These are phyloP conservation scores for Noctua janthina DNA, from an alignment of 2,888 invertebrate genomes.

Conservation along the genomic window DNA sequence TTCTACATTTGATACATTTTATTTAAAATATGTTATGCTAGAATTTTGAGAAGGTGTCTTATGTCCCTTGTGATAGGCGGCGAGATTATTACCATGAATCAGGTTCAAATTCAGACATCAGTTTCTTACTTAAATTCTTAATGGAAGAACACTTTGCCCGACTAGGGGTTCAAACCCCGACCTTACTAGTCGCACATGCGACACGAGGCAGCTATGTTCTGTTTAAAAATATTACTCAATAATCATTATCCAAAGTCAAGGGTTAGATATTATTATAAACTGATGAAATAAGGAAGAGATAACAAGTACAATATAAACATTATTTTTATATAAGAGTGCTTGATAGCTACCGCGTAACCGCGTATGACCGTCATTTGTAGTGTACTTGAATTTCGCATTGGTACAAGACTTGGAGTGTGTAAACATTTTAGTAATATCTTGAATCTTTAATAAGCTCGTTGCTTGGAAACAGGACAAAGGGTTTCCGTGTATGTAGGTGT, in stretches of 20 bases:
- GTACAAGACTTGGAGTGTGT: conserved; percentile 34
- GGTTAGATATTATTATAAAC: conserved; percentile 61
- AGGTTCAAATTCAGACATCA: background rate
- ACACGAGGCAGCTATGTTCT: background rate
- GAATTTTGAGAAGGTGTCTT: background rate
- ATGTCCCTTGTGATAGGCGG: background rate
- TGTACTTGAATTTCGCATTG: conserved; percentile 58
- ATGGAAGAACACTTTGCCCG: background rate
- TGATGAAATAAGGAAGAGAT: conserved; percentile 68
- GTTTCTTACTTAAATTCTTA: background rate
- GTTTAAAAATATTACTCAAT: conserved; percentile 28
- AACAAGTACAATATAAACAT: conserved; percentile 62
- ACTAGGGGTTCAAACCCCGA: conserved; percentile 1
- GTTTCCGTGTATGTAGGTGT: conserved; percentile 24
- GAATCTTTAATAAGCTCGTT: conserved; percentile 30
- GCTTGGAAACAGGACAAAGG: conserved; percentile 9
- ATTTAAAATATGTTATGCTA: too few species aligned
- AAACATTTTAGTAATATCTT: conserved; percentile 42
- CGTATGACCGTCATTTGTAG: conserved; percentile 34
- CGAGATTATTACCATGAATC: background rate
- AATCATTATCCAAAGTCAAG: conserved; percentile 54
- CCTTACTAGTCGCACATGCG: background rate
- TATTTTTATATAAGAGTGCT: conserved; percentile 54
- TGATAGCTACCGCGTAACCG: conserved; percentile 48
- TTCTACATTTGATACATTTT: background rate